phyloP scores from a whole-genome alignment of 2,797 vertebrate species.

The Argya squamiceps region DNA sequence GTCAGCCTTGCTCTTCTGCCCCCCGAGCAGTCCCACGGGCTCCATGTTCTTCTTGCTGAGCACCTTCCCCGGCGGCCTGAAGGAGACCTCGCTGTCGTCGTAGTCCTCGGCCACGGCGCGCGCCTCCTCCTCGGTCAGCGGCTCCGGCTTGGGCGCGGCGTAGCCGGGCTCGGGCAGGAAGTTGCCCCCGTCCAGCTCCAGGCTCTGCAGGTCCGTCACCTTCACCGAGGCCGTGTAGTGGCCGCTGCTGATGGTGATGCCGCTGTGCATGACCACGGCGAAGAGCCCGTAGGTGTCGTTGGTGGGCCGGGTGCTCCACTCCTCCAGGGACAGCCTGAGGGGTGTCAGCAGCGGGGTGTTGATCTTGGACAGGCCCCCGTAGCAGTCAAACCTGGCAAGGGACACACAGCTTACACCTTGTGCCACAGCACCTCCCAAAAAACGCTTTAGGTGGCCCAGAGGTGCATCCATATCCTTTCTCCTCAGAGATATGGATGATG shows the following conservation, averaged over 20 bases:
- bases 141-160: constrained; percentile 69
- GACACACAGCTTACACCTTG: background rate
- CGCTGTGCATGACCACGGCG: constrained; percentile 97
- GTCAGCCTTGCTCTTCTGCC: constrained; percentile 88
- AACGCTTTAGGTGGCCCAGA: accelerated
- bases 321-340: constrained; percentile 87
- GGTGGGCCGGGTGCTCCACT: constrained; percentile 89
- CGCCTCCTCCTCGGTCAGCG: constrained; percentile 79
- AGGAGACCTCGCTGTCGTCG: constrained; percentile 85
- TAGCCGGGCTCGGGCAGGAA: constrained; percentile 59
- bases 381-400: constrained; percentile 85
- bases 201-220: constrained; percentile 83
- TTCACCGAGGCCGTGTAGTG: constrained; percentile 95
- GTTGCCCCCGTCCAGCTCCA: constrained; percentile 71
- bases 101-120: constrained; percentile 74
- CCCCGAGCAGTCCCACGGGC: constrained; percentile 89
- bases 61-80: constrained; percentile 79
- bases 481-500: accelerated
- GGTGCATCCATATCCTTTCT: accelerated
- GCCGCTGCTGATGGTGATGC: constrained; percentile 95
- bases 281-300: constrained; percentile 89
- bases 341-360: constrained; percentile 94
- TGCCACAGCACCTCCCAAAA: background rate
- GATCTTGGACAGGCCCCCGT: constrained; percentile 80
- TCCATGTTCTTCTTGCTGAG: constrained; percentile 87